These are phyloP conservation scores for Boloria euphrosyne DNA, from an alignment of 2,888 invertebrate species.

Conservation along the genomic window DNA sequence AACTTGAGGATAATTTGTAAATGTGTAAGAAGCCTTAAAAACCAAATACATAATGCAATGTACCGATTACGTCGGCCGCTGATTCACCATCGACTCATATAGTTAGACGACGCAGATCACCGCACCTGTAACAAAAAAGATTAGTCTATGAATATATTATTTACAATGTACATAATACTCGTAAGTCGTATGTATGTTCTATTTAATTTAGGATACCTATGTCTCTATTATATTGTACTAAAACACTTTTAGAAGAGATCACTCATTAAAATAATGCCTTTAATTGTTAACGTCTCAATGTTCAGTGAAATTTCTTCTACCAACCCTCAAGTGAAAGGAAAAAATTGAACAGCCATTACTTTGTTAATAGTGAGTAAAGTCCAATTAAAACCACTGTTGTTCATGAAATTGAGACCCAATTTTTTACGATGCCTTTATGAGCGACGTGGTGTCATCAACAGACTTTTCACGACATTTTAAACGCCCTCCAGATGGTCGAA, in stretches of 20 bases:
- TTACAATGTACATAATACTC: too few relatives aligned
- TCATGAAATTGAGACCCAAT: neutral
- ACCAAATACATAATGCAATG: constrained; percentile 20
- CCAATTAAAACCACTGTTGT: neutral
- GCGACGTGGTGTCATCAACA: neutral
- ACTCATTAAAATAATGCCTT: too few relatives aligned
- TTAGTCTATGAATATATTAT: constrained; percentile 16
- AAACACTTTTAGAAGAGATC: neutral
- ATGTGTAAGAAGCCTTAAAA: constrained; percentile 5
- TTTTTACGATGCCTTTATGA: neutral
- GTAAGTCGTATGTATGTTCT: too few relatives aligned
- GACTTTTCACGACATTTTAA: too few relatives aligned
- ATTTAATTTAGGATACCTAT: too few relatives aligned
- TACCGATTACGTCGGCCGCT: constrained; percentile 44
- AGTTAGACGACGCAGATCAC: constrained; percentile 24
- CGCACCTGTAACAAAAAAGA: constrained; percentile 29
- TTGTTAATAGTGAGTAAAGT: too few relatives aligned
- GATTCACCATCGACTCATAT: constrained; percentile 46
- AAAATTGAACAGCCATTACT: too few relatives aligned
- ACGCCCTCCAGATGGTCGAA: too few relatives aligned
- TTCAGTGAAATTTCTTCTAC: too few relatives aligned
- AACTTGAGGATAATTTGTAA: neutral
- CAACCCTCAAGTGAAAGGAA: too few relatives aligned
- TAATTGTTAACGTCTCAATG: too few relatives aligned
- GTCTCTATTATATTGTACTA: too few relatives aligned